Evolutionary conservation across 2,888 invertebrate species (phyloP).

Genomic region (Xestia xanthographa): DNA sequence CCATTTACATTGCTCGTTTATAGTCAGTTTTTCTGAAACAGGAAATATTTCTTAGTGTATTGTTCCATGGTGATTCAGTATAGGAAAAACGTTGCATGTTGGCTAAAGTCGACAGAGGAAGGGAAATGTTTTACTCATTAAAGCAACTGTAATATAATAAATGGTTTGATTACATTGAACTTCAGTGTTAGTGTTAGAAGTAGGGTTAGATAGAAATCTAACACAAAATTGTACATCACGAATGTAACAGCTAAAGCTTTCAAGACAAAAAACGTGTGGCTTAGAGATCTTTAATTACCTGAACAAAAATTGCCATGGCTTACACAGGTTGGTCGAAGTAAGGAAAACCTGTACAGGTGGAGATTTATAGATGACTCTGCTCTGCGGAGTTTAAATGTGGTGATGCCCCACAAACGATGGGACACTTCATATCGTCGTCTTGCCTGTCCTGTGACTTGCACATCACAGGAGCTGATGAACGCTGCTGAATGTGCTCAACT

Average conservation of each 20-base stretch:
- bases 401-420: too few species aligned
- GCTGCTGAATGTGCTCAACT: too few species aligned
- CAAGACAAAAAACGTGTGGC: neutral
- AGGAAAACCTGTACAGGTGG: too few species aligned
- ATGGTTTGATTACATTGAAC: slow-evolving; percentile 25
- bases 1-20: slow-evolving; percentile 28
- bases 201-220: neutral
- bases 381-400: too few species aligned
- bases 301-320: neutral
- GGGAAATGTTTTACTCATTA: slow-evolving; percentile 25
- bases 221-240: neutral
- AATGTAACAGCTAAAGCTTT: neutral
- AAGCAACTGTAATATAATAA: slow-evolving; percentile 48
- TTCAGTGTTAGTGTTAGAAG: neutral
- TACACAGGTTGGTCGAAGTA: neutral
- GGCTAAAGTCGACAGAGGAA: slow-evolving; percentile 20
- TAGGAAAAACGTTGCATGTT: slow-evolving; percentile 59
- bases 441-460: too few species aligned
- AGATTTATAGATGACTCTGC: too few species aligned
- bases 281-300: neutral
- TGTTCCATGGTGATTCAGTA: slow-evolving; percentile 29
- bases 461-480: too few species aligned
- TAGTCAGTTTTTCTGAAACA: slow-evolving; percentile 39
- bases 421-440: too few species aligned
- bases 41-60: slow-evolving; percentile 46